Evolutionary conservation across 2,888 invertebrate genomes (phyloP).

Genomic region (Girardia tigrina): DNA sequence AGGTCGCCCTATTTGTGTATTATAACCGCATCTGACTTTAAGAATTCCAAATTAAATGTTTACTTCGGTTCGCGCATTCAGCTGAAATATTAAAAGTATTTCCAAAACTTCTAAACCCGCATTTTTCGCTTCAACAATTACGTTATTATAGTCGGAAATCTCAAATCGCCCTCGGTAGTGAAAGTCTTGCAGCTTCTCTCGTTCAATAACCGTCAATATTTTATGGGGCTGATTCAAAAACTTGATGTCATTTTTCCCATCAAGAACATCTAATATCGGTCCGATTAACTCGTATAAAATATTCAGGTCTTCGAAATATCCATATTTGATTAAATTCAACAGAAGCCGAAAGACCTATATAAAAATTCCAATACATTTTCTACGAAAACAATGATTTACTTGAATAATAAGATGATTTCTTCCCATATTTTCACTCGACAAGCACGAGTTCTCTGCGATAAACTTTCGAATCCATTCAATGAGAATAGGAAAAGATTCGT

Average conservation of each 20-base stretch:
- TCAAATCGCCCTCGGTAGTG: not conserved
- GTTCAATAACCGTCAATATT: not conserved
- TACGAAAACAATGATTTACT: not conserved
- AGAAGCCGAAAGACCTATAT: constrained; percentile 38
- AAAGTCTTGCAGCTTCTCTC: not conserved
- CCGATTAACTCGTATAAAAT: constrained; percentile 36
- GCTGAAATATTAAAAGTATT: constrained; percentile 37
- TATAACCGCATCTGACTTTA: not conserved
- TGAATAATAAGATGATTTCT: constrained; percentile 28
- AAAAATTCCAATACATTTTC: no score
- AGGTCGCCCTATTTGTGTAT: no score
- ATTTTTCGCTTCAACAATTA: constrained; percentile 33
- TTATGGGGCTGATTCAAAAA: constrained; percentile 15
- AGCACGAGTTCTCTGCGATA: not conserved
- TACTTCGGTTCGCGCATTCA: constrained; percentile 37
- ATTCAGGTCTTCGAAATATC: constrained; percentile 38
- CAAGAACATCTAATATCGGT: constrained; percentile 38
- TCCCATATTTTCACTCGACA: not conserved
- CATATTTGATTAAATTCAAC: constrained; percentile 35
- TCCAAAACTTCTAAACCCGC: constrained; percentile 38
- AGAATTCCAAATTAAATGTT: not conserved
- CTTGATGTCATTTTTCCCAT: constrained; percentile 38
- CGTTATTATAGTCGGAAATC: constrained; percentile 11
- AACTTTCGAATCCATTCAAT: constrained; percentile 30
- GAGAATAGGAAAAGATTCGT: constrained; percentile 26